Conservation (phyloP, 2,888 invertebrate species). For the Crossocerus cetratus region DNA sequence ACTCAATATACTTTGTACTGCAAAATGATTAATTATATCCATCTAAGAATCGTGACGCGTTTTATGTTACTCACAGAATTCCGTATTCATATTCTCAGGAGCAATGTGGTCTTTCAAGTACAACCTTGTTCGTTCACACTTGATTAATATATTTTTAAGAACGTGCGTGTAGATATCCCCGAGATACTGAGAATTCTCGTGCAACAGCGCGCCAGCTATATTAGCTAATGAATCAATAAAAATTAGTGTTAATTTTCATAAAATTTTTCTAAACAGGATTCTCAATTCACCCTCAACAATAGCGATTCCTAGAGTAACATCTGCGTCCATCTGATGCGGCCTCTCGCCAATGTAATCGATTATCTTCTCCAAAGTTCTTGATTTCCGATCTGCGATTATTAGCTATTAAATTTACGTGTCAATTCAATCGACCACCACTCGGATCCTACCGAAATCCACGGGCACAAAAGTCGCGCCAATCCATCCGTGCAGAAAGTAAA, state of each 20-base stretch:
- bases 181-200: slow-evolving; percentile 49
- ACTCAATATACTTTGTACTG: slow-evolving; percentile 50
- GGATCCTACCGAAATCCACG: background rate
- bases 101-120: slow-evolving; percentile 17
- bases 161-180: slow-evolving; percentile 16
- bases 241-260: background rate
- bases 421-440: too few relatives aligned
- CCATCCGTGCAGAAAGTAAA: slow-evolving; percentile 13
- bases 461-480: background rate
- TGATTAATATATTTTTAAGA: slow-evolving; percentile 32
- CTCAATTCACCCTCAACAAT: slow-evolving; percentile 70
- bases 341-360: slow-evolving; percentile 69
- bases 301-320: slow-evolving; percentile 72
- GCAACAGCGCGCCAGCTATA: slow-evolving; percentile 39
- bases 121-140: slow-evolving; percentile 41
- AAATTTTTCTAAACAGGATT: background rate
- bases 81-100: slow-evolving; percentile 14
- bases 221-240: slow-evolving; percentile 48
- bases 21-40: background rate
- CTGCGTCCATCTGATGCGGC: slow-evolving; percentile 71
- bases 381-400: slow-evolving; percentile 45
- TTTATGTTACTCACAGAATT: slow-evolving; percentile 30
- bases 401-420: too few relatives aligned
- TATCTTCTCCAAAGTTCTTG: slow-evolving; percentile 59
- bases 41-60: background rate